phyloP scores from a whole-genome alignment of 2,797 vertebrate species.

The Serranus cabrilla region DNA sequence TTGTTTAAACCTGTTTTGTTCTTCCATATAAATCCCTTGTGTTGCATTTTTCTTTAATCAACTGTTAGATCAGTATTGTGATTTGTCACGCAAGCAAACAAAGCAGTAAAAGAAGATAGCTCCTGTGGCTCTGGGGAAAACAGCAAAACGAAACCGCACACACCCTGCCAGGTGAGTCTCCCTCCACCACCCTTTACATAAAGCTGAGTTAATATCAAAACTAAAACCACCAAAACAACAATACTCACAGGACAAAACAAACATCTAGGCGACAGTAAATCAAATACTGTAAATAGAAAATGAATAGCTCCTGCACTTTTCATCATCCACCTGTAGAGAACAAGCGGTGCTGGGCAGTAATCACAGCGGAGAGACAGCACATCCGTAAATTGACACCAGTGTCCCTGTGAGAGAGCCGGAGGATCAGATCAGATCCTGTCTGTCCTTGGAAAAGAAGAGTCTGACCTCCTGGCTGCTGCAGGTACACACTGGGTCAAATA shows the following conservation, averaged over 20 bases:
- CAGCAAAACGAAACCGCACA: too few relatives aligned
- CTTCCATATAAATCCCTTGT: background rate
- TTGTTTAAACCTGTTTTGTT: background rate
- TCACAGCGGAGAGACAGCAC: background rate
- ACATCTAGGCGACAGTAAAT: background rate
- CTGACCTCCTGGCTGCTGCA: conserved; percentile 7
- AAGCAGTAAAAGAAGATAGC: conserved; percentile 1
- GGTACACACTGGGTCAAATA: conserved; percentile 1
- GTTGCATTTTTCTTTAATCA: background rate
- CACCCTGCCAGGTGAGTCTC: background rate
- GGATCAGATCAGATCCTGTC: conserved; percentile 41
- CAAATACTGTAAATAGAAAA: background rate
- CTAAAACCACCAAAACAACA: background rate
- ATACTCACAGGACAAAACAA: background rate
- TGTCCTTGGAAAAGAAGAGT: conserved; percentile 3
- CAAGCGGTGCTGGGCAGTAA: background rate
- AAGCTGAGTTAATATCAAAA: background rate
- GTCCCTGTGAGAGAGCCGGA: conserved; percentile 41
- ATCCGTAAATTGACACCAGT: conserved; percentile 48
- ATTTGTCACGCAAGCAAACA: background rate
- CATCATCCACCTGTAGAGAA: background rate
- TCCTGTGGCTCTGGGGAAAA: background rate
- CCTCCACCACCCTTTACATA: background rate
- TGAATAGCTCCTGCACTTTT: background rate
- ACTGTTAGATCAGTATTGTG: background rate